Evolutionary conservation across 2,888 invertebrate species (phyloP).

Genomic region (Rhorus exstirpatorius): DNA sequence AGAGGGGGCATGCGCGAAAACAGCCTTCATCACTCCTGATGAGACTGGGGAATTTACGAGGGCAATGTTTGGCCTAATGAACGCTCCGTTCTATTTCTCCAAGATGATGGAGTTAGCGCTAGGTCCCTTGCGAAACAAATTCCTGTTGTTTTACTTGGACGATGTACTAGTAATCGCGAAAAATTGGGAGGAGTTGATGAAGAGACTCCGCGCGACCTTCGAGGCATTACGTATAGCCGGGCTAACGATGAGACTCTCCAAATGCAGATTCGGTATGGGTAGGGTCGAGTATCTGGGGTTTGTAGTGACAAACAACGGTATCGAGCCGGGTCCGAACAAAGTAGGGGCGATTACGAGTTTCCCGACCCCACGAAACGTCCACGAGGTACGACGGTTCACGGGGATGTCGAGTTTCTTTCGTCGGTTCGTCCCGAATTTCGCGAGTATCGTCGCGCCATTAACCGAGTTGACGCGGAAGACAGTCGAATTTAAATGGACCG

Average conservation of each 20-base stretch:
- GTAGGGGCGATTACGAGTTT: slow-evolving; percentile 62
- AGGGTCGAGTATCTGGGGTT: slow-evolving; percentile 78
- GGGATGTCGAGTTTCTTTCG: slow-evolving; percentile 66
- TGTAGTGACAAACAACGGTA: slow-evolving; percentile 70
- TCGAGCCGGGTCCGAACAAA: slow-evolving; percentile 68
- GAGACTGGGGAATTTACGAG: slow-evolving; percentile 81
- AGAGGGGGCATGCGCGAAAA: slow-evolving; percentile 76
- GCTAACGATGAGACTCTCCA: not conserved
- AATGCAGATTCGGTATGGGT: slow-evolving; percentile 28
- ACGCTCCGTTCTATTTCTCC: slow-evolving; percentile 83
- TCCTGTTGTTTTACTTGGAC: slow-evolving; percentile 67
- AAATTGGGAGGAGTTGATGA: slow-evolving; percentile 65
- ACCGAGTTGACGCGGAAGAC: slow-evolving; percentile 41
- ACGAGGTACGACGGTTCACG: slow-evolving; percentile 57
- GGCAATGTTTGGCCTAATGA: slow-evolving; percentile 83
- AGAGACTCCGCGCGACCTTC: not conserved
- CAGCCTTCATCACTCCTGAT: slow-evolving; percentile 82
- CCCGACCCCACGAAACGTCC: slow-evolving; percentile 51
- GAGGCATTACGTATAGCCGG: slow-evolving; percentile 15
- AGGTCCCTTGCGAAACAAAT: slow-evolving; percentile 23
- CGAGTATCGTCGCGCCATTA: slow-evolving; percentile 46
- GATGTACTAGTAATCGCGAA: slow-evolving; percentile 74
- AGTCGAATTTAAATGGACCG: slow-evolving; percentile 44
- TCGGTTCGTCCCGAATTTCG: slow-evolving; percentile 58
- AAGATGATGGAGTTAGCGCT: slow-evolving; percentile 78